Percentiles rank a stretch among this genome's conserved stretches.
Conservation (phyloP, 2,113 vertebrate genomes). For the Mesocricetus auratus region DNA sequence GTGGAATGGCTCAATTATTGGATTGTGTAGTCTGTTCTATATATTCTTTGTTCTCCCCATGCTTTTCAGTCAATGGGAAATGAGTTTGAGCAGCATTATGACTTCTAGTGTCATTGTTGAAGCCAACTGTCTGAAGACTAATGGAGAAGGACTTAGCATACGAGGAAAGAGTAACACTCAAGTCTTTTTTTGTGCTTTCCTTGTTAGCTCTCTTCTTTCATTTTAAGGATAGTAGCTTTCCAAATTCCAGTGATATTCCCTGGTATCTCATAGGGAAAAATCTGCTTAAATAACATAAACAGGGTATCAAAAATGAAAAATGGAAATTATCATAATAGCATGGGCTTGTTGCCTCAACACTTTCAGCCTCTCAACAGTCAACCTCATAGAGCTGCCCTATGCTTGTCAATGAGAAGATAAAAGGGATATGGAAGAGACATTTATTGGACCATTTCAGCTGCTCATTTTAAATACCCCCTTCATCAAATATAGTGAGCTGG, state of each 20-base stretch:
- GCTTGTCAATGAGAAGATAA: slow-evolving; percentile 62
- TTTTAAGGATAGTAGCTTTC: slow-evolving; percentile 39
- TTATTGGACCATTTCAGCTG: slow-evolving; percentile 70
- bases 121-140: slow-evolving; percentile 2
- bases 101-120: slow-evolving; percentile 26
- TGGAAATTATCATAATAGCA: slow-evolving; percentile 58
- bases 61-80: neutral
- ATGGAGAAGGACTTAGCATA: neutral
- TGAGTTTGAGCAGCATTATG: slow-evolving; percentile 21
- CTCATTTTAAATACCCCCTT: slow-evolving; percentile 75
- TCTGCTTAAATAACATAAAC: slow-evolving; percentile 63
- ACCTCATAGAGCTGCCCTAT: slow-evolving; percentile 35
- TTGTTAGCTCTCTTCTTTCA: slow-evolving; percentile 30
- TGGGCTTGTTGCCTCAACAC: slow-evolving; percentile 44
- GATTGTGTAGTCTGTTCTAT: neutral
- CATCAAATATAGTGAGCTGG: slow-evolving; percentile 81
- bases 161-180: neutral
- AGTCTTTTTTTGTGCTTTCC: neutral
- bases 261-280: slow-evolving; percentile 37
- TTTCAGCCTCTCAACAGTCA: slow-evolving; percentile 60
- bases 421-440: slow-evolving; percentile 52
- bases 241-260: slow-evolving; percentile 29
- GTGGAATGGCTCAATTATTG: slow-evolving; percentile 3
- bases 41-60: neutral
- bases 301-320: slow-evolving; percentile 58